Conservation (phyloP, 2,113 vertebrate genomes). For the Zingel zingel region DNA sequence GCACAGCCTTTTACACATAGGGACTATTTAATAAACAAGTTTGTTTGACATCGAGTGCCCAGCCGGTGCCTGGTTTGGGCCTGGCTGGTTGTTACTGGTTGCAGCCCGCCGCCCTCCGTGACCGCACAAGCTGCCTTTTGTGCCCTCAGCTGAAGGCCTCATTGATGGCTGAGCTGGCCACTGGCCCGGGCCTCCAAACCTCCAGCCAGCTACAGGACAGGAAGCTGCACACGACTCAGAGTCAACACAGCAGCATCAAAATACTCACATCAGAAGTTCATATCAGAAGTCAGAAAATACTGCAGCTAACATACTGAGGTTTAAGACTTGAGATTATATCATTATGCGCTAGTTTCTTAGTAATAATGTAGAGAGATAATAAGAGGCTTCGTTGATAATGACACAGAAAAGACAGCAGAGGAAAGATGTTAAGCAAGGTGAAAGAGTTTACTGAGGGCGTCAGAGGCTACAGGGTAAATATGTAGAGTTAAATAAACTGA, state of each 20-base stretch:
- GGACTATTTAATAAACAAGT: constrained; percentile 82
- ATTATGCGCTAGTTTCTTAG: background rate
- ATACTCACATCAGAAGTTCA: constrained; percentile 54
- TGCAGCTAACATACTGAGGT: background rate
- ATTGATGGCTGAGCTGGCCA: constrained; percentile 84
- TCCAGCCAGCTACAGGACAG: constrained; percentile 70
- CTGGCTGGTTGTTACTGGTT: constrained; percentile 77
- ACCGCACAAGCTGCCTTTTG: constrained; percentile 83
- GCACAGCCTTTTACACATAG: constrained; percentile 70
- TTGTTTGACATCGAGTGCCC: constrained; percentile 79
- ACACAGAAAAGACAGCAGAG: background rate
- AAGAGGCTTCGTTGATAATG: background rate
- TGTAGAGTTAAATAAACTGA: constrained; percentile 53
- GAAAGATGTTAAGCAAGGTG: constrained; percentile 4
- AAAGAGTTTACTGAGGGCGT: constrained; percentile 33
- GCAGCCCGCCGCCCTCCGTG: constrained; percentile 63
- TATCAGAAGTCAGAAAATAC: constrained; percentile 23
- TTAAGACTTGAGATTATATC: background rate
- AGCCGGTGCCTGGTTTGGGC: constrained; percentile 63
- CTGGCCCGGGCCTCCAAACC: constrained; percentile 67
- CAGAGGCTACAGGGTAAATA: constrained; percentile 62
- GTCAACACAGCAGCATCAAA: constrained; percentile 75
- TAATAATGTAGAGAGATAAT: background rate
- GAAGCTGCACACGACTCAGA: constrained; percentile 64
- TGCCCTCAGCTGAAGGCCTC: constrained; percentile 81